A percentile compares a stretch with the other conserved stretches of the same genome.
Evolutionary conservation across 2,797 vertebrate genomes (phyloP).

Genomic region (Microcaecilia unicolor): DNA sequence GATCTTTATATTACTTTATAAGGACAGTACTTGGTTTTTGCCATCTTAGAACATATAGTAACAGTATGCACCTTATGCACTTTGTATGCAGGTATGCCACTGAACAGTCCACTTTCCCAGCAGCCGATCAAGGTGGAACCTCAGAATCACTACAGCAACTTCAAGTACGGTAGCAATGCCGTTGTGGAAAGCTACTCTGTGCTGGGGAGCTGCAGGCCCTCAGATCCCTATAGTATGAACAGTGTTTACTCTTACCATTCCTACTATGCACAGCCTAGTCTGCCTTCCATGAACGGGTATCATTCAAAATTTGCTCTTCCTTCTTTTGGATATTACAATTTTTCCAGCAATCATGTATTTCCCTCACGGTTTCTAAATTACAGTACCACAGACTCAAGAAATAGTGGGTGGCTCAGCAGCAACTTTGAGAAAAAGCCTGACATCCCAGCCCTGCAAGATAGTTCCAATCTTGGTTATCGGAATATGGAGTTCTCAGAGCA

Average conservation of each 20-base stretch:
- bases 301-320: constrained; percentile 81
- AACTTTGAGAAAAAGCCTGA: constrained; percentile 76
- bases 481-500: constrained; percentile 41
- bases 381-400: constrained; percentile 50
- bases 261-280: constrained; percentile 90
- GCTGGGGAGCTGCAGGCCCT: constrained; percentile 71
- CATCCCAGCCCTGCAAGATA: constrained; percentile 65
- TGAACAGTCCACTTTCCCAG: constrained; percentile 64
- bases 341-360: constrained; percentile 78
- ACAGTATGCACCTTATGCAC: constrained; percentile 17
- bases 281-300: constrained; percentile 82
- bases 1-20: too few species aligned
- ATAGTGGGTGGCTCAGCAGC: constrained; percentile 52
- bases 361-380: constrained; percentile 76
- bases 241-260: constrained; percentile 81
- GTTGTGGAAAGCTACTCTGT: constrained; percentile 83
- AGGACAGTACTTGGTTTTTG: too few species aligned
- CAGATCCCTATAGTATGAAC: constrained; percentile 77
- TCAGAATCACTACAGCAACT: constrained; percentile 63
- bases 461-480: constrained; percentile 58
- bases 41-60: too few species aligned
- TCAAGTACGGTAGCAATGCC: constrained; percentile 67
- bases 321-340: constrained; percentile 79
- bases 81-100: constrained; percentile 40
- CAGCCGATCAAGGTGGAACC: constrained; percentile 74